Conservation (phyloP, 2,113 vertebrate genomes). For the Spizaetus ornatus region DNA sequence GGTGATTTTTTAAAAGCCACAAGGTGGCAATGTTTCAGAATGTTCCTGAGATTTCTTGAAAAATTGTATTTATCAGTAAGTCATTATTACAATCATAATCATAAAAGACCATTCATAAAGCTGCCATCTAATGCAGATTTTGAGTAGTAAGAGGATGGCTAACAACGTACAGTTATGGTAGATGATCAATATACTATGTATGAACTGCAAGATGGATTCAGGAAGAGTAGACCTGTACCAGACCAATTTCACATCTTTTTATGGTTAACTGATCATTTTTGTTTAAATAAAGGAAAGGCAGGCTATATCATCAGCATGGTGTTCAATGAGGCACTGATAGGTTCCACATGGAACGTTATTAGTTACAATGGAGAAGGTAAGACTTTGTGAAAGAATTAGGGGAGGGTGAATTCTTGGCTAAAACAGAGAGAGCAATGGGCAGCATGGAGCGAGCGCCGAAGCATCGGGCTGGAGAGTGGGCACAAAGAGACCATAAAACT, state of each 20-base stretch:
- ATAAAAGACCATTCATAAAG: not conserved
- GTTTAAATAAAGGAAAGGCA: not conserved
- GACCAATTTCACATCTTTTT: not conserved
- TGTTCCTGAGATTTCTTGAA: not conserved
- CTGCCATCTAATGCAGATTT: not conserved
- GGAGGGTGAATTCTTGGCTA: not conserved
- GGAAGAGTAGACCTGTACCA: not conserved
- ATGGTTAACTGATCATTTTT: not conserved
- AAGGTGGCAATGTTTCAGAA: slow-evolving; percentile 49
- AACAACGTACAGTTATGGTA: not conserved
- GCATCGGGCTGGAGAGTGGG: not conserved
- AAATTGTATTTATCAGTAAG: not conserved
- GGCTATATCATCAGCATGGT: not conserved
- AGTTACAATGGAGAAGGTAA: not conserved
- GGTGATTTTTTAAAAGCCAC: not conserved
- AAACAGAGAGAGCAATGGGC: not conserved
- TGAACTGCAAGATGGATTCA: not conserved
- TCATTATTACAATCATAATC: not conserved
- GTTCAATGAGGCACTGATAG: not conserved
- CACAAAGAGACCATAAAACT: not conserved
- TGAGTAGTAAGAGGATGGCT: not conserved
- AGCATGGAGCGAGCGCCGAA: not conserved
- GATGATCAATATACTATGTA: not conserved
- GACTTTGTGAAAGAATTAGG: not conserved
- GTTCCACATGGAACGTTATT: not conserved